phyloP scores from a whole-genome alignment of 2,797 vertebrate genomes.

The Smutsia temminckii region DNA sequence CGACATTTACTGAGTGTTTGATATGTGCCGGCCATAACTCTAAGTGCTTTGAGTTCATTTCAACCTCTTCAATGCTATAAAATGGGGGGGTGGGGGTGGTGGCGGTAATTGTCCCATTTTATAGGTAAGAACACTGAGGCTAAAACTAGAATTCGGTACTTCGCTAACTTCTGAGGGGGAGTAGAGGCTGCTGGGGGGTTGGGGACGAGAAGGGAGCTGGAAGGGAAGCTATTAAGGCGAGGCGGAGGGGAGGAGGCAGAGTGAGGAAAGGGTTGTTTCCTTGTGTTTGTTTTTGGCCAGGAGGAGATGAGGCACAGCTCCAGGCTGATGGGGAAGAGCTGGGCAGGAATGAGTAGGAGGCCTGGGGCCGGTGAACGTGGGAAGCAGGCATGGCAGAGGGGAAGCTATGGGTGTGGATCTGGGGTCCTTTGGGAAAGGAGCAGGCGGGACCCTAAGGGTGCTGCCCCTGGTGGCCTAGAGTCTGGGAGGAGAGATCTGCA shows the following conservation, averaged over 20 bases:
- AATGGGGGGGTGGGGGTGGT: neutral
- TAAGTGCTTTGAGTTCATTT: neutral
- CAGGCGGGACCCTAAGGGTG: no score
- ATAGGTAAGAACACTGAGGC: neutral
- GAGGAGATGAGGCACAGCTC: neutral
- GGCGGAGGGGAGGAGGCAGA: neutral
- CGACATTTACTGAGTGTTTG: neutral
- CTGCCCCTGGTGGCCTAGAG: neutral
- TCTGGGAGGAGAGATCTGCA: neutral
- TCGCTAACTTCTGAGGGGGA: neutral
- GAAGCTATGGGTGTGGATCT: neutral
- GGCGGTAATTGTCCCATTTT: neutral
- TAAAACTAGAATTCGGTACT: neutral
- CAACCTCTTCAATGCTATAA: neutral
- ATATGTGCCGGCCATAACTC: neutral
- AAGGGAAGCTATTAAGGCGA: neutral
- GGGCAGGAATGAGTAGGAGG: neutral
- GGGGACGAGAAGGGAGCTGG: neutral
- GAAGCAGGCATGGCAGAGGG: no score
- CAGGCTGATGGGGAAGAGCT: neutral
- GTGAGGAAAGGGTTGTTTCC: neutral
- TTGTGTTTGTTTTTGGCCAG: neutral
- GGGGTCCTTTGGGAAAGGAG: neutral
- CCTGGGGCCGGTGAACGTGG: no score
- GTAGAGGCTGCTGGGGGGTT: neutral